phyloP scores from a whole-genome alignment of 2,888 invertebrate genomes.

The Drosophila formosana region DNA sequence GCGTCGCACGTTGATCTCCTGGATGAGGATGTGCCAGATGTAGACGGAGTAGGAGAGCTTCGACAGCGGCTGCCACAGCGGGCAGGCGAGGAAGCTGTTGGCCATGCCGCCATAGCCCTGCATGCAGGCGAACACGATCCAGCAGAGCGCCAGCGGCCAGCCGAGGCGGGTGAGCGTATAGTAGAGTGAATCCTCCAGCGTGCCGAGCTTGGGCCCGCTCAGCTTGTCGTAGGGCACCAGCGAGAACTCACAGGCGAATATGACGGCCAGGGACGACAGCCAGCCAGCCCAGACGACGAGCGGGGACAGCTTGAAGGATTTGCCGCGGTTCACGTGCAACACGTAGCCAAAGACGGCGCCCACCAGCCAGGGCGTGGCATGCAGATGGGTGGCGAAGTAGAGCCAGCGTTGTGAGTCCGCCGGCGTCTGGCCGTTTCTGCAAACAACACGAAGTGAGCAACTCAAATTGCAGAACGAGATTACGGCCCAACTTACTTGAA shows the following conservation, averaged over 20 bases:
- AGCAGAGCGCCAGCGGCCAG: constrained; percentile 79
- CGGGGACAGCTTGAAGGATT: constrained; percentile 44
- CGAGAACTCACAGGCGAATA: constrained; percentile 60
- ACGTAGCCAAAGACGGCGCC: constrained; percentile 77
- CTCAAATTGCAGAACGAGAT: not conserved
- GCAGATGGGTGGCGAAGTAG: constrained; percentile 71
- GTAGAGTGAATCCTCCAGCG: constrained; percentile 37
- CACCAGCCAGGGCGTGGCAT: constrained; percentile 76
- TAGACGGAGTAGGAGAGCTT: constrained; percentile 79
- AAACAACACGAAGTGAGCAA: not conserved
- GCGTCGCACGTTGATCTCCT: constrained; percentile 54
- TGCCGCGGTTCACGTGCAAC: constrained; percentile 58
- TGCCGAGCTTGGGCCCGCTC: constrained; percentile 10
- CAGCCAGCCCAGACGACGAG: constrained; percentile 45
- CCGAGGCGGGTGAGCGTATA: constrained; percentile 69
- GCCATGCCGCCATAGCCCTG: constrained; percentile 77
- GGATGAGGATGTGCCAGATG: constrained; percentile 73
- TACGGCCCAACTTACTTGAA: constrained; percentile 32
- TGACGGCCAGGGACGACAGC: constrained; percentile 32
- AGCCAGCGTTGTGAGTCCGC: constrained; percentile 18
- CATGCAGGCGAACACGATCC: constrained; percentile 82
- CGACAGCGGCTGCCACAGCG: constrained; percentile 80
- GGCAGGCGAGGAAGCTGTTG: constrained; percentile 75
- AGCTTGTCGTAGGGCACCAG: constrained; percentile 56
- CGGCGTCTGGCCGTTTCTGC: not conserved